These are phyloP conservation scores for Eupithecia insigniata DNA, from an alignment of 2,888 invertebrate genomes.

Conservation along the genomic window DNA sequence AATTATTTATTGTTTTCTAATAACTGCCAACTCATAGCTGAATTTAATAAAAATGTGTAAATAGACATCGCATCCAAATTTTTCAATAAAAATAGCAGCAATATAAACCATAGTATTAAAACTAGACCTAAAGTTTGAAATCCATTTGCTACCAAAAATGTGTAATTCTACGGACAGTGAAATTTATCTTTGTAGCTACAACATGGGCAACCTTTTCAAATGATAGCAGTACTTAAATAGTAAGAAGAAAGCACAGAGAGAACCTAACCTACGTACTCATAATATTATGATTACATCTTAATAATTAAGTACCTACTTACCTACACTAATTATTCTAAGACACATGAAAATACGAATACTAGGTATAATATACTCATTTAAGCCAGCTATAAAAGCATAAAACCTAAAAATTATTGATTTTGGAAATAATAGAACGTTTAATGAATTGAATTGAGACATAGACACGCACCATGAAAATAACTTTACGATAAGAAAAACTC, in stretches of 20 bases:
- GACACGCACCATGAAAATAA: constrained; percentile 22
- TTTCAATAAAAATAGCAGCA: background rate
- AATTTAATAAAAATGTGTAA: background rate
- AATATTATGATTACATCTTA: constrained; percentile 19
- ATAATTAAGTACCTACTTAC: constrained; percentile 11
- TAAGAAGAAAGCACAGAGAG: background rate
- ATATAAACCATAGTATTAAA: background rate
- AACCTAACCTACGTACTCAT: background rate
- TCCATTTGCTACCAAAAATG: background rate
- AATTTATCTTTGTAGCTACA: constrained; percentile 29
- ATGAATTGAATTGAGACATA: too few relatives aligned
- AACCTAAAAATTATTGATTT: background rate
- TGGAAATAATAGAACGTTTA: too few relatives aligned
- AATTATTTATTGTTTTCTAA: background rate
- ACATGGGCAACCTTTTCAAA: constrained; percentile 25
- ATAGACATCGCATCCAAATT: background rate
- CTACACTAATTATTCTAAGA: constrained; percentile 14
- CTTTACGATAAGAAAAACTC: constrained; percentile 12
- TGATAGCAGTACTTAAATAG: background rate
- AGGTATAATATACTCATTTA: background rate
- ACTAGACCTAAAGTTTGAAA: background rate
- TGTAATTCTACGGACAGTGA: constrained; percentile 17
- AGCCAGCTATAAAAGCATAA: constrained; percentile 11
- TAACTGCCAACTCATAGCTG: background rate
- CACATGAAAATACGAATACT: constrained; percentile 2